A percentile compares a stretch with the other conserved stretches of the same genome.
Conservation (phyloP, 2,797 vertebrate genomes). For the Crypturellus tataupa region DNA sequence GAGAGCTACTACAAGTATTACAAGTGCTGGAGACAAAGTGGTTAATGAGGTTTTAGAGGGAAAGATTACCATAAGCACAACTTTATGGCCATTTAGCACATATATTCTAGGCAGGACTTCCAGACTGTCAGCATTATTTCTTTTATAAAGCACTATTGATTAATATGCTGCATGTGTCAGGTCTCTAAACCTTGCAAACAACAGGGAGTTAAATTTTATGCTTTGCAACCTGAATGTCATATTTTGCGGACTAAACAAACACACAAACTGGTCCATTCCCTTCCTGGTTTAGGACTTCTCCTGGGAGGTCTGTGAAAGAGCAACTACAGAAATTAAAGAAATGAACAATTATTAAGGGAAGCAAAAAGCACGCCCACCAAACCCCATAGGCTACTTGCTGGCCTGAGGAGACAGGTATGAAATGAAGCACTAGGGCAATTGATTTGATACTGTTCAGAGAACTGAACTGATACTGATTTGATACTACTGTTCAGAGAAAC, state of each 20-base stretch:
- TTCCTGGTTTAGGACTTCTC: neutral
- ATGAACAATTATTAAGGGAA: neutral
- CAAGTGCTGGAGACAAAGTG: neutral
- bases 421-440: neutral
- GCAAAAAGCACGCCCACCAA: neutral
- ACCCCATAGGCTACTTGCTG: neutral
- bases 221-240: neutral
- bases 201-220: constrained; percentile 8
- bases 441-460: neutral
- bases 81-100: constrained; percentile 8
- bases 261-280: neutral
- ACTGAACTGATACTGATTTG: no score
- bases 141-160: constrained; percentile 16
- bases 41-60: neutral
- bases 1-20: no score
- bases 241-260: constrained; percentile 26
- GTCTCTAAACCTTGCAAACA: neutral
- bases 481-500: neutral
- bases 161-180: neutral
- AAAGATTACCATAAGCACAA: neutral
- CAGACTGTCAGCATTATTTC: neutral
- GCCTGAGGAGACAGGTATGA: neutral
- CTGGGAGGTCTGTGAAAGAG: neutral
- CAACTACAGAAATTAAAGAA: neutral
- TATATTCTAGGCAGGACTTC: neutral